phyloP scores from a whole-genome alignment of 2,797 vertebrate species.

The Danio albolineatus region DNA sequence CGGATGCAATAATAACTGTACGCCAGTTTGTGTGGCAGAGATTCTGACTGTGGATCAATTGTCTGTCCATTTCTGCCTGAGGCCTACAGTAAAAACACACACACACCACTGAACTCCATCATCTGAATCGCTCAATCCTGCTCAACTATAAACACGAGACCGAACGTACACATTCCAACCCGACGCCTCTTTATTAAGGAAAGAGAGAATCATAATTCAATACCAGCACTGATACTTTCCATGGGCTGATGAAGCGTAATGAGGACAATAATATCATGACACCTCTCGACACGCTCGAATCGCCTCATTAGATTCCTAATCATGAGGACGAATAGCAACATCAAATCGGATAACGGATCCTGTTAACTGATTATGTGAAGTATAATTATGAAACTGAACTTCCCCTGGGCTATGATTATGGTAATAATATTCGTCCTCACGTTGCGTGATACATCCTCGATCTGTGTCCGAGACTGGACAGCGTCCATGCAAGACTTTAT shows the following conservation, averaged over 20 bases:
- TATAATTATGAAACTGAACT: slow-evolving; percentile 48
- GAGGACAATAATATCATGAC: slow-evolving; percentile 28
- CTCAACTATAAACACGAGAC: slow-evolving; percentile 40
- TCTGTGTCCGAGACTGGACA: not conserved
- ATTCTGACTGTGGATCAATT: slow-evolving; percentile 45
- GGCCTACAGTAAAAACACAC: slow-evolving; percentile 39
- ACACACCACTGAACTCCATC: slow-evolving; percentile 48
- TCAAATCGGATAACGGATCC: slow-evolving; percentile 32
- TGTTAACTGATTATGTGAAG: slow-evolving; percentile 36
- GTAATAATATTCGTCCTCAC: not conserved
- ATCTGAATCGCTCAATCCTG: slow-evolving; percentile 49
- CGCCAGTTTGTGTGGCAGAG: slow-evolving; percentile 30
- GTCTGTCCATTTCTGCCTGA: slow-evolving; percentile 18
- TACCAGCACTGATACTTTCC: slow-evolving; percentile 11
- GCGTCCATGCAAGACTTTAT: not conserved
- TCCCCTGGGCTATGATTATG: slow-evolving; percentile 4
- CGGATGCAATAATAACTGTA: slow-evolving; percentile 6
- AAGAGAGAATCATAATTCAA: not conserved
- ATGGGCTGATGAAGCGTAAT: slow-evolving; percentile 29
- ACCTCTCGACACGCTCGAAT: slow-evolving; percentile 36
- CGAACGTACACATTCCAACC: slow-evolving; percentile 36
- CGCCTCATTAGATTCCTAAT: slow-evolving; percentile 36
- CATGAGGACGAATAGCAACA: slow-evolving; percentile 23
- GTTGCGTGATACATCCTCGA: not conserved
- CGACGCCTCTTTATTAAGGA: slow-evolving; percentile 10